Evolutionary conservation across 2,113 vertebrate species (phyloP), one percentile per base, ranked within the genome.

Genomic region (Chamaetylas fuelleborni): DNA sequence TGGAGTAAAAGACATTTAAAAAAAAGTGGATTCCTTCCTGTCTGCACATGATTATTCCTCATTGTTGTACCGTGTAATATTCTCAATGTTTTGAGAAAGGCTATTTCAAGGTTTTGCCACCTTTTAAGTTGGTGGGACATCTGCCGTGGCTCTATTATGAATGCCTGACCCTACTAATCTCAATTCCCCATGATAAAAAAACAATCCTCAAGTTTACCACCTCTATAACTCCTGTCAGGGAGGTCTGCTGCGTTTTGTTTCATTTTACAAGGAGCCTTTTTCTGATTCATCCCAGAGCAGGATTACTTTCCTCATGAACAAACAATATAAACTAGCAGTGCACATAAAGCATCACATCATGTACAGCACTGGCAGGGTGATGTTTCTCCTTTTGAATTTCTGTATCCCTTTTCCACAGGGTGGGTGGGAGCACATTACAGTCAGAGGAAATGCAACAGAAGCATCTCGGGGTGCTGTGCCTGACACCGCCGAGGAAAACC

Each of bases 391-490:
- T 40, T 12, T 91, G 6, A 40, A 51, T 23, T 84, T 42, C 43
- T 71, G 24, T 81, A 8, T 86, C n/a, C 1, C 86, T 86, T 31
- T 57, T 31, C 88, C 92, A 12, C 78, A 99, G 99, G 99, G 99
- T 11, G 99, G 99, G 42, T 99, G 99, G 99, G 99, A 99, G 80
- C 98, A 99, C 94, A 95, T 99, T 82, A 98, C 98, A 18, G 94
- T 99, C 65, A 98, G 99, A 94, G 99, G 98, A 81, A 99, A 99
- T 74, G 96, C 98, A 13, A 97, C 97, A 53, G 98, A 98, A 86
- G 96, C 96, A 8, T 81, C 97, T 3, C 97, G 92, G 48, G 66
- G 95, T 3, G 5, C 42, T 12, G 18, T 20, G 24, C 74, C 28
- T 5, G 94, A 90, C 40, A 8, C 12, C 2, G 3, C 70, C 0